Base-by-base conservation (phyloP, 2,888 invertebrate genomes). In the Diarsia brunnea region DNA sequence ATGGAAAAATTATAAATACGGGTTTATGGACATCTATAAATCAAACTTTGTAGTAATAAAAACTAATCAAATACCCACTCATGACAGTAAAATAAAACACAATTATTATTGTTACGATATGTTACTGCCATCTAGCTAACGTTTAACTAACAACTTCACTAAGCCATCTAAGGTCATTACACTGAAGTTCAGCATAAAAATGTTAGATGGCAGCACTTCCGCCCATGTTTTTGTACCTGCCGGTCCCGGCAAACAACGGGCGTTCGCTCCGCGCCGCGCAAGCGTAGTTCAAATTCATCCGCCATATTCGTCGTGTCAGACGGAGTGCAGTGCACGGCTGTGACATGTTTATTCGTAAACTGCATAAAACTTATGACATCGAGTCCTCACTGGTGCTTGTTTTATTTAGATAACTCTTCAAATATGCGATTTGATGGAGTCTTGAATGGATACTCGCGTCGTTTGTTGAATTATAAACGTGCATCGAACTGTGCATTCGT, bases 301-400 rank as follows among this genome's bases (percentile, higher is more conserved):
- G 96, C 96, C 96, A 96, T 96, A 95, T 96, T 96, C 95, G 95
- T 95, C 95, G 96, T 95, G 95, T 96, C 96, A 94, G 95, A 93
- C 95, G 95, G 94, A 95, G 94, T 95, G 95, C 95, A 95, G 95
- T 95, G 95, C 92, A 93, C 95, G 94, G 93, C 94, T 94, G 94
- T 95, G 93, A 91, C 94, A 96, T 95, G 95, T 96, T 96, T 95
- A 95, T 93, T 94, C 95, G 95, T 94, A 95, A 96, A 95, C 91
- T 94, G 92, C 90, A 93, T 92, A 92, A 91, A 94, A 93, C 92
- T 91, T 93, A 94, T 93, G 93, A 95, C 92, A 95, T 91, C 92
- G 91, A 93, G 90, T 92, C 90, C 81, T 89, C 86, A 90, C 87
- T 93, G 93, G 95, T 95, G 95, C 92, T 93, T 89, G 90, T 92